A percentile compares a stretch with the other conserved stretches of the same genome.
Conservation (phyloP, 1,140 invertebrate genomes). For the Nasonia vitripennis region DNA sequence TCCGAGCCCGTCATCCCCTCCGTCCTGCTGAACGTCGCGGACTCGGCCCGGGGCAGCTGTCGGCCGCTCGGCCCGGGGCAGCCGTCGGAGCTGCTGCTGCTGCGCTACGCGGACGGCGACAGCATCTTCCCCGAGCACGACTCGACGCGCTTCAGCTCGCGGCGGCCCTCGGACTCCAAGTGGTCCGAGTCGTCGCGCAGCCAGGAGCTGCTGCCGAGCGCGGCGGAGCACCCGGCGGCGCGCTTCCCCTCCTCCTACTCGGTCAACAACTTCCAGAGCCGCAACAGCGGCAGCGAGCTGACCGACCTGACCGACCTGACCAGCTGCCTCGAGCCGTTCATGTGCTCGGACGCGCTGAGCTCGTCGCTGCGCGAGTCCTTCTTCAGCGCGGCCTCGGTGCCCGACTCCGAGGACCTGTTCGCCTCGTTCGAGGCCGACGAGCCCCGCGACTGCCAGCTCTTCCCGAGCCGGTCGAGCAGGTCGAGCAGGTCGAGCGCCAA, state of each 20-base stretch:
- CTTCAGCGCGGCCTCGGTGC: constrained; percentile 65
- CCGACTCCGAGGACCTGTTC: constrained; percentile 66
- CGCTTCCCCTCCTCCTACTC: constrained; percentile 68
- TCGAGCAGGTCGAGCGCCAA: background rate
- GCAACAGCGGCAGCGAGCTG: constrained; percentile 67
- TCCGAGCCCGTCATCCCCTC: constrained; percentile 60
- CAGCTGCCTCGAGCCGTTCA: constrained; percentile 65
- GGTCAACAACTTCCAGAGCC: constrained; percentile 69
- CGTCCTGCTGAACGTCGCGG: constrained; percentile 67
- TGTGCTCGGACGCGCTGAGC: constrained; percentile 66
- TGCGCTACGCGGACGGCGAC: constrained; percentile 47
- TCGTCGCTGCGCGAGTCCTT: constrained; percentile 70
- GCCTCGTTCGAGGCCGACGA: constrained; percentile 69
- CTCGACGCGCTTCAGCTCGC: constrained; percentile 68
- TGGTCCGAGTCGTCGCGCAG: constrained; percentile 72
- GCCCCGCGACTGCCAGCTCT: constrained; percentile 5
- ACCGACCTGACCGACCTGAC: constrained; percentile 66
- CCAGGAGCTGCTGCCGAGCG: constrained; percentile 66
- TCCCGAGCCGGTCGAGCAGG: background rate
- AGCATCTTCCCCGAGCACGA: constrained; percentile 66
- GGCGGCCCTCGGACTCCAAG: constrained; percentile 68
- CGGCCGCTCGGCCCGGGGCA: constrained; percentile 56
- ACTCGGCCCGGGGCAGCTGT: constrained; percentile 59
- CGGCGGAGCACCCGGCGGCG: constrained; percentile 58
- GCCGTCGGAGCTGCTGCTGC: constrained; percentile 51